These are phyloP conservation scores for Theonella swinhoei DNA, from an alignment of 37 sponge, comb jelly and placozoan genomes.

Conservation along the genomic window DNA sequence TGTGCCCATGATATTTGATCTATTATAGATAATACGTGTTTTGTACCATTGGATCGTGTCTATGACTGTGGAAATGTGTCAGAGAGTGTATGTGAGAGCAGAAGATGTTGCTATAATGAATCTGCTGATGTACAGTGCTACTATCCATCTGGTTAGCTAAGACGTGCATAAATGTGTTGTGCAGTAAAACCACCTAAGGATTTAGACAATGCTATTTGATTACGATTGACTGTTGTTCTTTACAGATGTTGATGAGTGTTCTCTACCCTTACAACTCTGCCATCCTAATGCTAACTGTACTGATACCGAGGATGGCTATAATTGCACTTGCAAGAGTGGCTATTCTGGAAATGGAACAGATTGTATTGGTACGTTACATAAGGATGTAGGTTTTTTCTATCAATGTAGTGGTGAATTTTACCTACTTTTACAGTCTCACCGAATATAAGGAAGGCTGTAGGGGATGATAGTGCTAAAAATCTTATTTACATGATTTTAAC, in stretches of 20 bases:
- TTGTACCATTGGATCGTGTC: neutral
- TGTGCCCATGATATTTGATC: no score
- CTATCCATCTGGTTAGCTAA: neutral
- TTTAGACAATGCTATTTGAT: no score
- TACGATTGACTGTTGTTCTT: neutral
- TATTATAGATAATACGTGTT: neutral
- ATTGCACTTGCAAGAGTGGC: neutral
- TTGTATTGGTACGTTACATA: neutral
- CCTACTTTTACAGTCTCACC: no score
- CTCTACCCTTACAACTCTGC: neutral
- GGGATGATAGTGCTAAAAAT: no score
- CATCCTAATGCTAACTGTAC: neutral
- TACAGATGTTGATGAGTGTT: neutral
- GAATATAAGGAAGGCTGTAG: no score
- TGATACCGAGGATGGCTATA: neutral
- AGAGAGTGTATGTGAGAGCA: neutral
- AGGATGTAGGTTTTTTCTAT: no score
- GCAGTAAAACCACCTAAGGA: no score
- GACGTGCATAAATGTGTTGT: no score
- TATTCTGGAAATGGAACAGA: neutral
- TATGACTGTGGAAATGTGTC: neutral
- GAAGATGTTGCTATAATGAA: neutral
- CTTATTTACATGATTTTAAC: no score
- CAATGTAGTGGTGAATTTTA: no score
- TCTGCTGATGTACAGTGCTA: neutral